phyloP scores from a whole-genome alignment of 1,140 invertebrate species.

The Goniozus legneri region DNA sequence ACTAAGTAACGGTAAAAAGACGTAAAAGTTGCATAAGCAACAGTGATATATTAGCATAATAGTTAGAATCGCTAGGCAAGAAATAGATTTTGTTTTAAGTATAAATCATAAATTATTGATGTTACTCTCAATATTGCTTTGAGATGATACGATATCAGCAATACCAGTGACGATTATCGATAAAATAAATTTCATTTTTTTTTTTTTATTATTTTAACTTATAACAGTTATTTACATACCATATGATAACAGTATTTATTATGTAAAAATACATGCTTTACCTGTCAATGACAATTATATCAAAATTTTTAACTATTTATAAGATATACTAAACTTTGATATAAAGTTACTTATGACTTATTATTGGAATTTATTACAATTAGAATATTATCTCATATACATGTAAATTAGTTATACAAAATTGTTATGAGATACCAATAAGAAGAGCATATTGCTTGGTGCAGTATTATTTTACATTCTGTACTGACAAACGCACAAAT shows the following conservation, averaged over 20 bases:
- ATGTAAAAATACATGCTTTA: conserved; percentile 14
- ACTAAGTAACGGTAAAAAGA: conserved; percentile 22
- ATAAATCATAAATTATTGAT: conserved; percentile 10
- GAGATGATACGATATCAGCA: too few relatives aligned
- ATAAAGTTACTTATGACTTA: conserved; percentile 2
- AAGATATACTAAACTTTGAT: conserved; percentile 6
- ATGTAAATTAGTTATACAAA: too few relatives aligned
- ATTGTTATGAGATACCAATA: too few relatives aligned
- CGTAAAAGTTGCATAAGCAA: conserved; percentile 39
- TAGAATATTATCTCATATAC: too few relatives aligned
- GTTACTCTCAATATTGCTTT: conserved; percentile 11
- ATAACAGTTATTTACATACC: conserved; percentile 13
- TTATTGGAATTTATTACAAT: too few relatives aligned
- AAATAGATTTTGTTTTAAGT: conserved; percentile 14
- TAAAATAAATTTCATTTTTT: conserved; percentile 8
- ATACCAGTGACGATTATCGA: conserved; percentile 5
- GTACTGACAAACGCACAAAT: conserved; percentile 23
- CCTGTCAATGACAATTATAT: conserved; percentile 3
- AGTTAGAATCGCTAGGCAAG: conserved; percentile 23
- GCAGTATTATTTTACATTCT: conserved; percentile 9
- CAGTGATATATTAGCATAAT: conserved; percentile 50
- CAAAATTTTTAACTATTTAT: conserved; percentile 9
- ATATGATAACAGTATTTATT: conserved; percentile 29
- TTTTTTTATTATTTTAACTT: neutral
- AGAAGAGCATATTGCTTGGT: conserved; percentile 1